Evolutionary conservation across 2,113 vertebrate species (phyloP).

Genomic region (Rhadina sibilatrix): DNA sequence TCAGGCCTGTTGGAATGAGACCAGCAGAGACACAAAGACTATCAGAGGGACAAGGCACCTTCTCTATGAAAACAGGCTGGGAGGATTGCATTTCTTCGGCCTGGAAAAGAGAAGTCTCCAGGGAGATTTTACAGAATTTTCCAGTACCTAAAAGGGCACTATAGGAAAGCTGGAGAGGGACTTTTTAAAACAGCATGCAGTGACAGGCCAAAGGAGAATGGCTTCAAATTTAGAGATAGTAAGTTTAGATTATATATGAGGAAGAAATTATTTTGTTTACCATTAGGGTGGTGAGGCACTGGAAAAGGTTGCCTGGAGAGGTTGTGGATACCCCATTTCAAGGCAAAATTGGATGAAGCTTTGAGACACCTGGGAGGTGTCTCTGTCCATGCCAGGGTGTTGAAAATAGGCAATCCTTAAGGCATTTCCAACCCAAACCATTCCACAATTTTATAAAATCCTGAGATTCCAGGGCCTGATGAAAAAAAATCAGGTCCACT

Average conservation of each 20-base stretch:
- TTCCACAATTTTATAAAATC: not conserved
- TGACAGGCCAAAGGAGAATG: not conserved
- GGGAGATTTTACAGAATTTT: not conserved
- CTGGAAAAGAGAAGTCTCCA: not conserved
- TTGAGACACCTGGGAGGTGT: not conserved
- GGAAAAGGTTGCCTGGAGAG: not conserved
- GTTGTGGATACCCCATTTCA: not conserved
- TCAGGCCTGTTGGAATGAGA: not conserved
- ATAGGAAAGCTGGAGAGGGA: not conserved
- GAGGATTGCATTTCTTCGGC: not conserved
- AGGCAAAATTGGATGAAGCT: not conserved
- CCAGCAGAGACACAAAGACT: not conserved
- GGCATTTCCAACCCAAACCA: not conserved
- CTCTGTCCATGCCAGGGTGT: not conserved
- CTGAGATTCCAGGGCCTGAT: not conserved
- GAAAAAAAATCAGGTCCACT: not conserved
- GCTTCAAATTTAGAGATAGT: not conserved
- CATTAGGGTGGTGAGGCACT: not conserved
- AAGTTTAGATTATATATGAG: not conserved
- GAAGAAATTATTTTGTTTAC: not conserved
- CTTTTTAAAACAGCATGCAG: not conserved
- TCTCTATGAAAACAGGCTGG: not conserved
- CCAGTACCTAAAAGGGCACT: not conserved
- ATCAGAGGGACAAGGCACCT: not conserved
- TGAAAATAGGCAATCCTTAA: not conserved